These are phyloP conservation scores for Podarcis raffonei DNA, from an alignment of 2,113 vertebrate genomes.

Conservation along the genomic window DNA sequence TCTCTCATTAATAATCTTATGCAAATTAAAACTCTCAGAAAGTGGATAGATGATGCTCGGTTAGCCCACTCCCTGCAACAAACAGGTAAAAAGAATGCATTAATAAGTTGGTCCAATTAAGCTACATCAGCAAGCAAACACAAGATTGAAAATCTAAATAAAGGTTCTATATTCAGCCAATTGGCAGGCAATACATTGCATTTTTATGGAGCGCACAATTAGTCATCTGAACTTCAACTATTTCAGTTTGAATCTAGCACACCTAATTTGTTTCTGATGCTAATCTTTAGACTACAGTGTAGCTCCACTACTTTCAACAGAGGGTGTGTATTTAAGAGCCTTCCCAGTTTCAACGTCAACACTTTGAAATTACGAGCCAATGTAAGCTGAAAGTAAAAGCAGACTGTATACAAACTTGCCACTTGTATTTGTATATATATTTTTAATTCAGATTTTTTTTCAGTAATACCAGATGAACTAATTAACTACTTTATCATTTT, in stretches of 20 bases:
- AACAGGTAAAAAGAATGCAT: slow-evolving; percentile 7
- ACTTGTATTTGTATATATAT: not conserved
- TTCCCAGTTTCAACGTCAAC: not conserved
- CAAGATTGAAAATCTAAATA: not conserved
- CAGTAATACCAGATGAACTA: not conserved
- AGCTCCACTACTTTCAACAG: not conserved
- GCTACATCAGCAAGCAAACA: not conserved
- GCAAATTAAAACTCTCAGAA: slow-evolving; percentile 85
- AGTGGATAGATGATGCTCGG: slow-evolving; percentile 75
- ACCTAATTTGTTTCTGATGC: not conserved
- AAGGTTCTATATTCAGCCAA: not conserved
- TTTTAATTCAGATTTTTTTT: not conserved
- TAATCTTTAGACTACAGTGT: not conserved
- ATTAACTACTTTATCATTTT: not conserved
- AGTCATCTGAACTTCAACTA: not conserved
- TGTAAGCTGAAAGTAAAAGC: not conserved
- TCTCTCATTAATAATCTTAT: slow-evolving; percentile 87
- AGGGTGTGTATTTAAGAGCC: not conserved
- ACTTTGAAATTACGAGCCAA: not conserved
- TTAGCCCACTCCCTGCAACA: slow-evolving; percentile 83
- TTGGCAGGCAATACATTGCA: not conserved
- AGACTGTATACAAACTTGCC: not conserved
- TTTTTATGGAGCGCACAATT: not conserved
- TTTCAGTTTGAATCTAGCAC: not conserved
- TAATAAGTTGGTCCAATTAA: not conserved